These are phyloP conservation scores for Zhuqinia jingwanae DNA, from an alignment of 2,888 invertebrate genomes.

Conservation along the genomic window DNA sequence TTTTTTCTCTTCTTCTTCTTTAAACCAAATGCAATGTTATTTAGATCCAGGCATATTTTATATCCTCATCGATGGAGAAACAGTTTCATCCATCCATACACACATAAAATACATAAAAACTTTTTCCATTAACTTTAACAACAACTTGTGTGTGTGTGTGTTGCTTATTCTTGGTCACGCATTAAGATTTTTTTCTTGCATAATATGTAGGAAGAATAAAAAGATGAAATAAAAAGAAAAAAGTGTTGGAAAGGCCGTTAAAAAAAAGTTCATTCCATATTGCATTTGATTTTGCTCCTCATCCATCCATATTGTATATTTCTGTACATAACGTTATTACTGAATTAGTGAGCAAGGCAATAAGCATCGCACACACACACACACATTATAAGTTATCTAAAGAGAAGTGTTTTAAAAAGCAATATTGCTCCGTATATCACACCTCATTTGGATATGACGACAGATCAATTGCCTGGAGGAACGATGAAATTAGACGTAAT, in stretches of 20 bases:
- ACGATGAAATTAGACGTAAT: constrained; percentile 74
- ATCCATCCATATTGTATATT: too few species aligned
- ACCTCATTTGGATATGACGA: constrained; percentile 72
- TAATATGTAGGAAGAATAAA: background rate
- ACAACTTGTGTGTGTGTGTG: too few species aligned
- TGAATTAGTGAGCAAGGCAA: background rate
- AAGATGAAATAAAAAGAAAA: background rate
- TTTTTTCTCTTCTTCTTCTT: too few species aligned
- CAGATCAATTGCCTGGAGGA: constrained; percentile 69
- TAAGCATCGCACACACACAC: too few species aligned
- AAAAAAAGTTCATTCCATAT: constrained; percentile 16
- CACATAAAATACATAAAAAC: too few species aligned
- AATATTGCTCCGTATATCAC: constrained; percentile 69
- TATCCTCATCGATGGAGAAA: background rate
- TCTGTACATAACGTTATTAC: background rate
- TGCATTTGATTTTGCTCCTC: background rate
- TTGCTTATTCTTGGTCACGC: constrained; percentile 58
- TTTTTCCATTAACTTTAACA: constrained; percentile 21
- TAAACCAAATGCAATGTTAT: constrained; percentile 16
- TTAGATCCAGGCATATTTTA: constrained; percentile 46
- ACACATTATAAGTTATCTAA: constrained; percentile 19
- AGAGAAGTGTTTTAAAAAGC: constrained; percentile 41
- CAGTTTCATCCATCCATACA: background rate
- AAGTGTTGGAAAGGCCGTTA: constrained; percentile 36
- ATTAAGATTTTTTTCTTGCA: constrained; percentile 44